Conservation (phyloP, 2,888 invertebrate genomes). For the Agonum fuliginosum region DNA sequence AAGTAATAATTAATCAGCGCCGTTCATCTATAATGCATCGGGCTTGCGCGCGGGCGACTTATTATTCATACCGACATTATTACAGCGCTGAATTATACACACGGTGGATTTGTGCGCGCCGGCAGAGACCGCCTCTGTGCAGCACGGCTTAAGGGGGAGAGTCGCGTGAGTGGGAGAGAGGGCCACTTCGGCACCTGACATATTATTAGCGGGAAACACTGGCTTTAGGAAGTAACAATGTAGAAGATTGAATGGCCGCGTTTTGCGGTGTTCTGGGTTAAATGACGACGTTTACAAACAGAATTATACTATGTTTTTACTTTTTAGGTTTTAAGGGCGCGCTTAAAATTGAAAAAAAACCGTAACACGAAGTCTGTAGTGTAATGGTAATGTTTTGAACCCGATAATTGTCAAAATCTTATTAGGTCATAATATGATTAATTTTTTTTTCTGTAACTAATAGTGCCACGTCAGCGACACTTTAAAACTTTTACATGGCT, state of each 20-base stretch:
- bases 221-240: constrained; percentile 32
- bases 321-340: too few species aligned
- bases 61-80: constrained; percentile 73
- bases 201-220: constrained; percentile 29
- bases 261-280: constrained; percentile 19
- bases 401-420: too few species aligned
- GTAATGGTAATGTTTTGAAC: too few species aligned
- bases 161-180: background rate
- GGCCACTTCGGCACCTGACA: constrained; percentile 41
- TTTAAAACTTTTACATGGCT: too few species aligned
- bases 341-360: too few species aligned
- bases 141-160: background rate
- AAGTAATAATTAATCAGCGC: constrained; percentile 69
- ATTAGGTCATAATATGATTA: too few species aligned
- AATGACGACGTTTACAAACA: constrained; percentile 10
- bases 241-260: constrained; percentile 26
- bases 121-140: background rate
- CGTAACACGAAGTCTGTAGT: too few species aligned
- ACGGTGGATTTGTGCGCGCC: background rate
- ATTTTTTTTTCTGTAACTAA: too few species aligned
- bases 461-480: too few species aligned
- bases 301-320: too few species aligned
- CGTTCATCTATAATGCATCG: constrained; percentile 70
- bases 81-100: constrained; percentile 70
- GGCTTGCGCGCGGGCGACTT: constrained; percentile 69